Conservation (phyloP, 2,797 vertebrate genomes). For the Miichthys miiuy region DNA sequence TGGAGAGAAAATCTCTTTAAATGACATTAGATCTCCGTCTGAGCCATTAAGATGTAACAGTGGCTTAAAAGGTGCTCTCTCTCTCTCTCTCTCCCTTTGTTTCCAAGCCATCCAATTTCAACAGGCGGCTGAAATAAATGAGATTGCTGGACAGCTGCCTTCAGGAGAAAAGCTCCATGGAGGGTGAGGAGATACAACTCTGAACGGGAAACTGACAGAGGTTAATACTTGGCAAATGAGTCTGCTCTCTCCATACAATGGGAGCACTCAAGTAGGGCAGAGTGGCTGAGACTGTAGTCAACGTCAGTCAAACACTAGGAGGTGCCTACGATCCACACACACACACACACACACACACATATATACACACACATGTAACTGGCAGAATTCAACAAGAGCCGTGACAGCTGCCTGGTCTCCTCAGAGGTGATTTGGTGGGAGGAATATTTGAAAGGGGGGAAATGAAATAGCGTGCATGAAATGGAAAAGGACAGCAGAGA, state of each 20-base stretch:
- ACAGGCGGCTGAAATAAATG: conserved; percentile 54
- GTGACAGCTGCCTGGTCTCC: conserved; percentile 45
- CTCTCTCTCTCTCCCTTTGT: conserved; percentile 9
- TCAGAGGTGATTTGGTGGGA: conserved; percentile 40
- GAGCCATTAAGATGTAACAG: conserved; percentile 27
- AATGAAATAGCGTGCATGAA: conserved; percentile 21
- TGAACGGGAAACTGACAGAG: conserved; percentile 48
- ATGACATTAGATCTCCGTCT: conserved; percentile 11
- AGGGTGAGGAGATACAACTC: conserved; percentile 50
- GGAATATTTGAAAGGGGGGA: conserved; percentile 41
- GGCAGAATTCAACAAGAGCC: conserved; percentile 44
- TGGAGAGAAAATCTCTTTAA: conserved; percentile 15
- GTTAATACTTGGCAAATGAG: conserved; percentile 74
- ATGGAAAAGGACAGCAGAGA: conserved; percentile 22
- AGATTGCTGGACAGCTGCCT: conserved; percentile 47
- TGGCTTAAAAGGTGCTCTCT: conserved; percentile 13
- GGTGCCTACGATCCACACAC: conserved; percentile 9
- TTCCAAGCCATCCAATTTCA: conserved; percentile 43
- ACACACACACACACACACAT: neutral
- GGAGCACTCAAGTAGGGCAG: conserved; percentile 55
- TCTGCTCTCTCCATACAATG: conserved; percentile 50
- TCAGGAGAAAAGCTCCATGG: conserved; percentile 36
- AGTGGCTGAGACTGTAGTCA: conserved; percentile 53
- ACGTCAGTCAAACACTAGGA: conserved; percentile 55
- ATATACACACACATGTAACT: conserved; percentile 5